Evolutionary conservation across 2,888 invertebrate species (phyloP), one percentile per base, ranked within the genome.

Genomic region (Anthrax anthrax): DNA sequence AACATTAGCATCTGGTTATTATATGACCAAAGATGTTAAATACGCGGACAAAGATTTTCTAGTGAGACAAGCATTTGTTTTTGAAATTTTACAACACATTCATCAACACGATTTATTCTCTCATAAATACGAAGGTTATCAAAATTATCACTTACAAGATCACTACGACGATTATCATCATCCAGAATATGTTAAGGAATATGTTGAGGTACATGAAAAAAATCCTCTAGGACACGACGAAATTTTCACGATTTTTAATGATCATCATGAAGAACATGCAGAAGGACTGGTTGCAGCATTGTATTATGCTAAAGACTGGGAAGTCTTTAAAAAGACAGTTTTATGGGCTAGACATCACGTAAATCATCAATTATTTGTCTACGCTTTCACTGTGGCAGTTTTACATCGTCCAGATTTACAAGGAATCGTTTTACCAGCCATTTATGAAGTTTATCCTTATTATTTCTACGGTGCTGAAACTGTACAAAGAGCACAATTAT

Each of bases 301-400:
- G 50, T 74, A 73, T 64, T 77, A 75, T 49, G 81, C 84, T 53
- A 81, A 81, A 63, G 79, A 83, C 60, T 84, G 76, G 65, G 73
- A 77, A n/a, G 79, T 80, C 18, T 83, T 86, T 71, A 75, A 77
- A 63, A 76, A 78, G 56, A 77, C 78, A 3, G 81, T 80, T 40
- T 75, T 77, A 43, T 82, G 79, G 73, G 73, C 81, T 13, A 78
- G 84, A 42, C 68, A 75, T 47, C 61, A 74, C 56, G 59, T 78
- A 23, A 81, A 82, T 62, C 75, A 76, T 52, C 72, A 74, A 43
- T 68, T 77, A 58, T 82, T 78, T 65, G 59, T 75, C 5, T 80
- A 81, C 57, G 70, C 76, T 5, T 69, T 77, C 58, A 73, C 74
- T 54, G 70, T 77, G 13, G 78, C 78, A 37, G 60, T 75, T 9